These are phyloP conservation scores for Epiblema foenella DNA, from an alignment of 2,888 invertebrate species.

Conservation along the genomic window DNA sequence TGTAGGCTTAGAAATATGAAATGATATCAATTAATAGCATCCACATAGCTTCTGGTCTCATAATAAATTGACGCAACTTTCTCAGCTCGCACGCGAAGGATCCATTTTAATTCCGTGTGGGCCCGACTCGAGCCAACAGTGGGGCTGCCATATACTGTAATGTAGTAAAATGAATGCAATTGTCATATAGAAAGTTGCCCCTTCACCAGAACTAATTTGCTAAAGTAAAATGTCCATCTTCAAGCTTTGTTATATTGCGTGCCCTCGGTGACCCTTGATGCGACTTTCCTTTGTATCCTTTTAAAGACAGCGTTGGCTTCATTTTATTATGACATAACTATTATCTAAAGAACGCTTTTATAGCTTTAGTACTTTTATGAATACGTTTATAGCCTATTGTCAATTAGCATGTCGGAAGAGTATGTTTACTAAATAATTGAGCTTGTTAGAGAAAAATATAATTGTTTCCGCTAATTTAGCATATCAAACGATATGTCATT, in stretches of 20 bases:
- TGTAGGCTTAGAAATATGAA: no score
- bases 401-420: conserved; percentile 30
- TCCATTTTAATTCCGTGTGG: conserved; percentile 40
- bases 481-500: not conserved
- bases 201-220: conserved; percentile 43
- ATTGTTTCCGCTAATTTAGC: not conserved
- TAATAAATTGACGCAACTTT: conserved; percentile 78
- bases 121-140: conserved; percentile 9
- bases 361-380: conserved; percentile 21
- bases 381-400: conserved; percentile 32
- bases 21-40: conserved; percentile 54
- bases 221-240: conserved; percentile 30
- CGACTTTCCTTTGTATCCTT: conserved; percentile 43
- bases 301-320: conserved; percentile 24
- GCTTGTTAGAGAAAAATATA: conserved; percentile 26
- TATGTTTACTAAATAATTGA: conserved; percentile 33
- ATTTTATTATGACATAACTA: conserved; percentile 27
- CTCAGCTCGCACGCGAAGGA: conserved; percentile 67
- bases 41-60: conserved; percentile 62
- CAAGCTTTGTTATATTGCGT: conserved; percentile 32
- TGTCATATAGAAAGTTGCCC: conserved; percentile 42
- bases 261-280: conserved; percentile 39
- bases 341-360: conserved; percentile 23
- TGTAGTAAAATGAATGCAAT: conserved; percentile 40
- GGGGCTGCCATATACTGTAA: conserved; percentile 20